Evolutionary conservation across 1,140 invertebrate species (phyloP), one percentile per base, ranked within the genome.

Genomic region (Cotesia glomerata): DNA sequence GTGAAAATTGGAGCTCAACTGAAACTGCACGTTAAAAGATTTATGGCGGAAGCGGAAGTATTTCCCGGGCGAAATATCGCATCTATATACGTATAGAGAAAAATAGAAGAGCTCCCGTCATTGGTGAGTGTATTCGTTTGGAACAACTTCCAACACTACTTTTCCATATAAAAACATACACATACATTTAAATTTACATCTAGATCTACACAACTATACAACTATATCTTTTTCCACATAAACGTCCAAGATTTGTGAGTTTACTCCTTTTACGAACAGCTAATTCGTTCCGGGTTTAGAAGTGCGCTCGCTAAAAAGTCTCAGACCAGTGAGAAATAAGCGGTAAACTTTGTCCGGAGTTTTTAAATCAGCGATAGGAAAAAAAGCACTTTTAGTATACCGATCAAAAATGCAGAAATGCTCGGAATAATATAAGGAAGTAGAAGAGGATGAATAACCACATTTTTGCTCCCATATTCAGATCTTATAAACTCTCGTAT

Each of bases 41-140:
- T 83, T 83, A 83, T 82, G 76, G 76, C 76, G 78, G 80, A 82
- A 81, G 72, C 79, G 78, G 80, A 84, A 84, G 79, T 81, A 81
- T 84, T 84, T 84, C 76, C 75, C 76, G 69, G 78, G 39, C 76
- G 72, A 84, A 84, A 84, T 82, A 84, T 82, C 79, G 78, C 39
- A 45, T 45, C 39, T 45, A 45, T 45, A 45, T 45, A 45, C 7
- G 11, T 9, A 45, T 7, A 45, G 39, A 39, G 36, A 39, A 39
- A 8, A 9, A 39, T 5, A 45, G 39, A 26, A 45, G 39, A 45
- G 39, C 7, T 78, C 75, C 3, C 14, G 59, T 35, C 26, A 13
- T 36, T 54, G 59, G 49, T 71, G 79, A 75, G 76, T 79, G 79
- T 79, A 80, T 75, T 82, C 82, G 75, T 82, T 84, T 77, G 80